phyloP scores from a whole-genome alignment of 2,888 invertebrate genomes.

The Halictus ligatus region DNA sequence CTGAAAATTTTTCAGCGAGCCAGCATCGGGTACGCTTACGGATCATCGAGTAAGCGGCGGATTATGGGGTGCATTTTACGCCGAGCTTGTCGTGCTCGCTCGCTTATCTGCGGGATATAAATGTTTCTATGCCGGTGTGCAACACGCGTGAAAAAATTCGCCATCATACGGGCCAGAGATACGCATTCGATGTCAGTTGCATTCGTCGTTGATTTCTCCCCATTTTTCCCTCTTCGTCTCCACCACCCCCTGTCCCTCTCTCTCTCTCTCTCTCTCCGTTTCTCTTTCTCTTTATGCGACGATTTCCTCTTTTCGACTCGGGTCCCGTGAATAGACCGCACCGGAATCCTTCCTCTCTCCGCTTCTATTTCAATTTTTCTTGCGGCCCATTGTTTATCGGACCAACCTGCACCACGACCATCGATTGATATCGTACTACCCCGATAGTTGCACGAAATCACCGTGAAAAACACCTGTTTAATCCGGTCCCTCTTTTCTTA shows the following conservation, averaged over 20 bases:
- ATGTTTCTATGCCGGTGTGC: constrained; percentile 21
- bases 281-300: background rate
- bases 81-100: constrained; percentile 24
- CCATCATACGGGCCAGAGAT: constrained; percentile 61
- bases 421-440: background rate
- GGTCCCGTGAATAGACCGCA: constrained; percentile 13
- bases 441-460: background rate
- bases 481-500: background rate
- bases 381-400: constrained; percentile 3
- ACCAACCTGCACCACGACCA: background rate
- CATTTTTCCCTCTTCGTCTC: background rate
- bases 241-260: background rate
- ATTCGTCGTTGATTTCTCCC: constrained; percentile 22
- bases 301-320: constrained; percentile 22
- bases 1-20: constrained; percentile 25
- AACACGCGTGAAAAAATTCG: constrained; percentile 50
- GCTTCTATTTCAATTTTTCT: constrained; percentile 23
- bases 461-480: background rate
- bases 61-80: constrained; percentile 56
- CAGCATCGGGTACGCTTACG: constrained; percentile 20
- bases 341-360: background rate
- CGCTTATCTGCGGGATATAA: constrained; percentile 28
- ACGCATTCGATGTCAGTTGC: constrained; percentile 50
- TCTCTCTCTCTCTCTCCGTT: background rate
- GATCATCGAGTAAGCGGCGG: constrained; percentile 38